Evolutionary conservation across 2,797 vertebrate species (phyloP), one percentile per base, ranked within the genome.

Genomic region (Lateolabrax maculatus): DNA sequence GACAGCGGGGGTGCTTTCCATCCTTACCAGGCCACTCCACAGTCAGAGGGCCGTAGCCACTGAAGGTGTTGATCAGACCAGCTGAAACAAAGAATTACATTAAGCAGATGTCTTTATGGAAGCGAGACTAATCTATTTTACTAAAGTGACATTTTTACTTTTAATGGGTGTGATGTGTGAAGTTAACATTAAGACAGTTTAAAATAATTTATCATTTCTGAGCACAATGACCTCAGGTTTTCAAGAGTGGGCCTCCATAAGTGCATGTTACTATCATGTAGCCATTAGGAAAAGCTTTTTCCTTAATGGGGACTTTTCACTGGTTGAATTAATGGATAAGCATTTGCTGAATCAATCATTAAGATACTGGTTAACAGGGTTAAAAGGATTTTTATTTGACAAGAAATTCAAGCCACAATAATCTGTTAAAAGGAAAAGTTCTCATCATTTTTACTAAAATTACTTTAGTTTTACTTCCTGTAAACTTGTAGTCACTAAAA

Each of bases 1-100:
- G 98, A 94, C 97, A 99, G 95, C 98, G 98, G 71, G 98, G 98
- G 92, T 99, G 98, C 93, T 99, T 99, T 90, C 98, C 98, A 96
- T 99, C 98, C 98, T 99, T 99, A 98, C 98, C 98, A 83, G 98
- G 98, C 98, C 98, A 99, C 93, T 99, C 98, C 91, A 99, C 98
- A 92, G 94, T 97, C 93, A 99, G 93, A 66, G 98, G 97, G 80
- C 98, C 98, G 91, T 98, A 99, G 12, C 97, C 97, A 90, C 97
- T 97, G 94, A 99, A 99, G 41, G 97, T 98, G 93, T 96, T 98
- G 91, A 99, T 96, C 90, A 99, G 92, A 71, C 98, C 98, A 93
- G 97, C 98, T 99, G 87, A 62, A 65, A 83, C 0, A n/a, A 58
- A 39, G 6, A 7, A 46, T 12, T 3, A 44, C 3, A 5, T 56